Evolutionary conservation across 2,888 invertebrate species (phyloP).

Genomic region (Sympetrum striolatum): DNA sequence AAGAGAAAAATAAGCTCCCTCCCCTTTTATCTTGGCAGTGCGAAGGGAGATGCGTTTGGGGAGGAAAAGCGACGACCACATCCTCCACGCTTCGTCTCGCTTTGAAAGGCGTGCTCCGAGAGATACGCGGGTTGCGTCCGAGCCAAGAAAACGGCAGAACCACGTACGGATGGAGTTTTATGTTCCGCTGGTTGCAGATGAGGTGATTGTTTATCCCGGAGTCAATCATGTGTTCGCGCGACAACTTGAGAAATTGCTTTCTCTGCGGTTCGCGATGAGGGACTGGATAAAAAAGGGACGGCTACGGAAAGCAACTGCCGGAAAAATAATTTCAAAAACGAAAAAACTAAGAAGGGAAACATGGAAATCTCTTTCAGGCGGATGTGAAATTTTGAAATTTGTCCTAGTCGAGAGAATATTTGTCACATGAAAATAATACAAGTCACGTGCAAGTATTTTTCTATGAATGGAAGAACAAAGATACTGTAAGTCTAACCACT

Average conservation of each 20-base stretch:
- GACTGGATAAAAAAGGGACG: no score
- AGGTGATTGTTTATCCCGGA: background rate
- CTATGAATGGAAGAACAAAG: no score
- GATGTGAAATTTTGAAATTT: no score
- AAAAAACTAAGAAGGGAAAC: no score
- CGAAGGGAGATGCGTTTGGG: background rate
- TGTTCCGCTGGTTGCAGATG: background rate
- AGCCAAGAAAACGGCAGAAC: background rate
- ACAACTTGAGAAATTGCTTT: background rate
- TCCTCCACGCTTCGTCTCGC: background rate
- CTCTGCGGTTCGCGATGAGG: no score
- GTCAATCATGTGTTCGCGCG: background rate
- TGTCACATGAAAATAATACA: no score
- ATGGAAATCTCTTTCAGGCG: no score
- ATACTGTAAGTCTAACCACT: no score
- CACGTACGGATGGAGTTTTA: background rate
- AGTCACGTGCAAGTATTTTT: no score
- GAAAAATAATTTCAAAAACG: no score
- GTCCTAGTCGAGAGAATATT: no score
- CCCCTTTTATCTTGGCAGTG: background rate
- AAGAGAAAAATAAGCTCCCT: background rate
- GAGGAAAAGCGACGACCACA: background rate
- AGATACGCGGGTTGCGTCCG: background rate
- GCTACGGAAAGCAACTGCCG: no score
- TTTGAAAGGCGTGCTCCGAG: background rate